A percentile compares a stretch with the other conserved stretches of the same genome.
These are phyloP conservation scores for Amphibalanus amphitrite DNA, from an alignment of 1,140 invertebrate species.

Conservation along the genomic window DNA sequence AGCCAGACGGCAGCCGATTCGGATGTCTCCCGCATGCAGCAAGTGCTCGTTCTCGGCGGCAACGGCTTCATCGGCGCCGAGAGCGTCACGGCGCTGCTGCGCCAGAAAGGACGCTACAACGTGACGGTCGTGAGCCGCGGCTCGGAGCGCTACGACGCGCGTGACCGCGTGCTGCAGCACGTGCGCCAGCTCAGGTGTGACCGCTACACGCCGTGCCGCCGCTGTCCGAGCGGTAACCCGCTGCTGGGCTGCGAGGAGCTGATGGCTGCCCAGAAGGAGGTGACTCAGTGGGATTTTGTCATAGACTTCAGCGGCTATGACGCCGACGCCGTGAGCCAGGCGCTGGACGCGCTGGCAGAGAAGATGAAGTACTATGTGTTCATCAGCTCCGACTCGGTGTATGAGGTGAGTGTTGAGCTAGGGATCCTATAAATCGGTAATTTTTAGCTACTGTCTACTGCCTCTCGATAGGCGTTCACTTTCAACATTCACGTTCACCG, in stretches of 20 bases:
- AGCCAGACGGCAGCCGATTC: neutral
- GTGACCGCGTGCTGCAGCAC: neutral
- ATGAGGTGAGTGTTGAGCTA: conserved; percentile 33
- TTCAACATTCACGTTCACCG: too few relatives aligned
- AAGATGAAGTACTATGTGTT: conserved; percentile 29
- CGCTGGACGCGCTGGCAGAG: conserved; percentile 22
- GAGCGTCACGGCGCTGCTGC: neutral
- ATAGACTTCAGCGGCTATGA: conserved; percentile 33
- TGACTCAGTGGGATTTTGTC: conserved; percentile 25
- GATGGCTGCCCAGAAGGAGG: neutral
- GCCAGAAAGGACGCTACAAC: neutral
- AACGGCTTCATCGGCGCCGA: neutral
- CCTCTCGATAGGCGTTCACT: too few relatives aligned
- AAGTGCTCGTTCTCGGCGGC: neutral
- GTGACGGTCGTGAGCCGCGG: neutral
- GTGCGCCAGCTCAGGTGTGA: neutral
- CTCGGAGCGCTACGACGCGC: neutral
- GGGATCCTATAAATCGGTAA: too few relatives aligned
- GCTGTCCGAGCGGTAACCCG: neutral
- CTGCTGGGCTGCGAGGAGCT: neutral
- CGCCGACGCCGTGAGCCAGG: conserved; percentile 23
- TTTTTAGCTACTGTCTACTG: too few relatives aligned
- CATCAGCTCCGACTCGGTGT: conserved; percentile 34
- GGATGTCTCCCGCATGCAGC: neutral
- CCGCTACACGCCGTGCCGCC: neutral